Conservation (phyloP, 2,113 vertebrate species). For the Meleagris gallopavo region DNA sequence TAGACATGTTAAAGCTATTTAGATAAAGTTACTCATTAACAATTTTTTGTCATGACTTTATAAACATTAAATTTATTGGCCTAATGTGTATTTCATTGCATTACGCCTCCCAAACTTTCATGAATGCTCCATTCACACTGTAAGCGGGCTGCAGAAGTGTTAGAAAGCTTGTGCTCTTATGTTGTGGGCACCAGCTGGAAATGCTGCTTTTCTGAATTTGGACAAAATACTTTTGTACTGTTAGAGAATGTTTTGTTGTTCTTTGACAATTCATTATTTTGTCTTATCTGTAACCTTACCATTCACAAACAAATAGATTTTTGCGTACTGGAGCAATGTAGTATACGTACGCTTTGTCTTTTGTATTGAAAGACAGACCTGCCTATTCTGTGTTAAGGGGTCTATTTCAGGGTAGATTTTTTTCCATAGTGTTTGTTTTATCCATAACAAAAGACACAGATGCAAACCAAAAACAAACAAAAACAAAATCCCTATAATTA, state of each 20-base stretch:
- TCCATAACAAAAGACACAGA: background rate
- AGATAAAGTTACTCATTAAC: background rate
- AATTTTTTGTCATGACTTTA: background rate
- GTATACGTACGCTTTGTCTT: background rate
- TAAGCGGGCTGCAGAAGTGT: background rate
- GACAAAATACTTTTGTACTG: constrained; percentile 50
- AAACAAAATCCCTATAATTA: background rate
- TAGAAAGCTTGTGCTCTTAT: constrained; percentile 10
- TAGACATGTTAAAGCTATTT: background rate
- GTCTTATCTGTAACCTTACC: constrained; percentile 6
- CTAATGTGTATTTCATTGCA: background rate
- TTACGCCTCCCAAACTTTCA: background rate
- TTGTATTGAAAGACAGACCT: constrained; percentile 32
- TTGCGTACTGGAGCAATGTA: background rate
- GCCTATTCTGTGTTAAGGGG: background rate
- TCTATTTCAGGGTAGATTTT: background rate
- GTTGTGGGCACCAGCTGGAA: constrained; percentile 37
- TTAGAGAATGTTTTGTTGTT: constrained; percentile 11
- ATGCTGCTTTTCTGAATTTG: constrained; percentile 24
- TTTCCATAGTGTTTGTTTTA: background rate
- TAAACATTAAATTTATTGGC: background rate
- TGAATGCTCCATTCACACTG: constrained; percentile 24
- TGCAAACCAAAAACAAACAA: background rate
- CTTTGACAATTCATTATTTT: background rate
- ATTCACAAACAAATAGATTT: constrained; percentile 23